These are phyloP conservation scores for Phrynocephalus vlangalii DNA, from an alignment of 2,797 vertebrate genomes.

Conservation along the genomic window DNA sequence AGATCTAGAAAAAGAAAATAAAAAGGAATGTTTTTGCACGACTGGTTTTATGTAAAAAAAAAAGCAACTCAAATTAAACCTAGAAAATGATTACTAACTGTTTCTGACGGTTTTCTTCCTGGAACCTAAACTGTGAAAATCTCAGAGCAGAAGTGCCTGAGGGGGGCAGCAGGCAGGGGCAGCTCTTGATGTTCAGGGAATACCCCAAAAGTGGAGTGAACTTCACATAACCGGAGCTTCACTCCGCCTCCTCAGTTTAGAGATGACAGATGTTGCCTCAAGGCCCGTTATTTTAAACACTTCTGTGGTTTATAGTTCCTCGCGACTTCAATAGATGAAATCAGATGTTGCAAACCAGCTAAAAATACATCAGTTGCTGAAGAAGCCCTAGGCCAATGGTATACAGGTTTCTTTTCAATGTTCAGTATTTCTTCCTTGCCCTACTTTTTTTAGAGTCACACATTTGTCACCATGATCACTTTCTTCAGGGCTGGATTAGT, in stretches of 20 bases:
- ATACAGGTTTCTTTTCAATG: constrained; percentile 14
- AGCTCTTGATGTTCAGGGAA: constrained; percentile 32
- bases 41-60: constrained; percentile 21
- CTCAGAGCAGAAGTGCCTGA: constrained; percentile 23
- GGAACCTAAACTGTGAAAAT: constrained; percentile 30
- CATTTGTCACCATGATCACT: background rate
- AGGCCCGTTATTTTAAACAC: constrained; percentile 70
- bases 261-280: constrained; percentile 70
- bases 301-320: constrained; percentile 66
- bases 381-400: constrained; percentile 24
- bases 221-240: constrained; percentile 39
- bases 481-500: constrained; percentile 2
- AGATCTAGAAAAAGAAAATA: constrained; percentile 19
- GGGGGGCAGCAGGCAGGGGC: constrained; percentile 32
- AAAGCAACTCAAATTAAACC: background rate
- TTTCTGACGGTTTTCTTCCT: background rate
- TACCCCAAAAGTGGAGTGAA: constrained; percentile 40
- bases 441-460: constrained; percentile 9
- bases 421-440: background rate
- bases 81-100: constrained; percentile 20
- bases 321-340: constrained; percentile 64
- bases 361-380: constrained; percentile 62
- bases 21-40: background rate
- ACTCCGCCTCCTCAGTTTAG: constrained; percentile 53
- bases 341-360: constrained; percentile 59